Evolutionary conservation across 2,888 invertebrate genomes (phyloP).

Genomic region (Polydrusus pterygomalis): DNA sequence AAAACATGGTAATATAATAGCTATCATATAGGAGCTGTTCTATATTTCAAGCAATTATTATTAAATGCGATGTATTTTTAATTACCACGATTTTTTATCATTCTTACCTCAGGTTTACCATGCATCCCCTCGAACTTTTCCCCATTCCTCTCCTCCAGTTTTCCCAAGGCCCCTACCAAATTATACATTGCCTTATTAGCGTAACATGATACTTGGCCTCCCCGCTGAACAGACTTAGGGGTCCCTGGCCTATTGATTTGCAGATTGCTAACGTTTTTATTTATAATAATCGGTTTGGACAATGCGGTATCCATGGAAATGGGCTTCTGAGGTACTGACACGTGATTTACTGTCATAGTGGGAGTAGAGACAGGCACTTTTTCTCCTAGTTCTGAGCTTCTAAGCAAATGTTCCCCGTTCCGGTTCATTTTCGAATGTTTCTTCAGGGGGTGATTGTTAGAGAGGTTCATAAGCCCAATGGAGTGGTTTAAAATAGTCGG

Average conservation of each 20-base stretch:
- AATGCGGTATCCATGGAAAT: constrained; percentile 19
- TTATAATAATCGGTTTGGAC: constrained; percentile 55
- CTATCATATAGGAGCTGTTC: too few relatives aligned
- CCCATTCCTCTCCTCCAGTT: constrained; percentile 36
- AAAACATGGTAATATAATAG: neutral
- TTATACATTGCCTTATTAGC: constrained; percentile 65
- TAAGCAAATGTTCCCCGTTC: constrained; percentile 57
- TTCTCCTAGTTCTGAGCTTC: constrained; percentile 47
- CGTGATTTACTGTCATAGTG: constrained; percentile 30
- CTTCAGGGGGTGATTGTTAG: constrained; percentile 68
- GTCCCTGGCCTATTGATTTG: constrained; percentile 11
- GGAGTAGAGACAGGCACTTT: constrained; percentile 18
- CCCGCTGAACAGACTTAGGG: constrained; percentile 19
- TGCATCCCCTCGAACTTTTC: constrained; percentile 16
- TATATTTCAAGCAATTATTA: too few relatives aligned
- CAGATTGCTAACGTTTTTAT: constrained; percentile 45
- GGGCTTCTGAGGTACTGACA: constrained; percentile 20
- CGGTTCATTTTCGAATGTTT: constrained; percentile 64
- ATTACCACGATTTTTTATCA: neutral
- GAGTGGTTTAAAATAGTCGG: constrained; percentile 67
- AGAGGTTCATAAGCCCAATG: constrained; percentile 67
- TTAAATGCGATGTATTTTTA: too few relatives aligned
- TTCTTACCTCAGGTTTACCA: constrained; percentile 33
- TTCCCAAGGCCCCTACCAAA: constrained; percentile 55
- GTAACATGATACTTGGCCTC: constrained; percentile 64